A percentile compares a stretch with the other conserved stretches of the same genome.
Conservation (phyloP, 2,113 vertebrate species). For the Pelodiscus sinensis region DNA sequence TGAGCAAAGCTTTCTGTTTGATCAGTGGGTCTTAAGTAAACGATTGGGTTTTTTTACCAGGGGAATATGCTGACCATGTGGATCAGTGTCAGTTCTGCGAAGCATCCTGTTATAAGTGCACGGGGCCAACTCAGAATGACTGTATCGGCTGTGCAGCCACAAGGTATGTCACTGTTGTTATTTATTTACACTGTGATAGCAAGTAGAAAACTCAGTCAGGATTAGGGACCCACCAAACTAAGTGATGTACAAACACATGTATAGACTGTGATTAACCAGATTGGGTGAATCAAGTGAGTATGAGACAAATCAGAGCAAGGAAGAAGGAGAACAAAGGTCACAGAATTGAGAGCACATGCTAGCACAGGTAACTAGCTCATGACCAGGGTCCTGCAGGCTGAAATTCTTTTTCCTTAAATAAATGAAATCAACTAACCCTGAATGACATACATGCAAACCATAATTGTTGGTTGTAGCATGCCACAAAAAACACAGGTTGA, state of each 20-base stretch:
- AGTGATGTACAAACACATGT: neutral
- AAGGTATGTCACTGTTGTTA: constrained; percentile 76
- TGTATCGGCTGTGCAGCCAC: constrained; percentile 83
- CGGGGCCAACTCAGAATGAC: constrained; percentile 81
- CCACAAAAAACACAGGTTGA: neutral
- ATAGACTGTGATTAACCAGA: neutral
- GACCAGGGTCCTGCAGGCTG: neutral
- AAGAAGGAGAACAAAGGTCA: neutral
- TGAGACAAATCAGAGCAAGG: neutral
- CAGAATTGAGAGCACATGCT: neutral
- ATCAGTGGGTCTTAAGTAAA: constrained; percentile 25
- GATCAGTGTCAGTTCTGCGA: constrained; percentile 84
- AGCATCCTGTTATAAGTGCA: constrained; percentile 83
- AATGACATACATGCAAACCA: neutral
- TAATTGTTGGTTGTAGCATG: neutral
- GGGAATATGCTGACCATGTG: constrained; percentile 79
- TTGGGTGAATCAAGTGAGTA: neutral
- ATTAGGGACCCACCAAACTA: too few species aligned
- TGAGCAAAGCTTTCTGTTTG: rapidly evolving
- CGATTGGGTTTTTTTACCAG: constrained; percentile 71
- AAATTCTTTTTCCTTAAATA: neutral
- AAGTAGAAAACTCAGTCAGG: neutral
- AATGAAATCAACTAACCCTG: neutral
- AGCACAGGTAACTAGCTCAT: neutral
- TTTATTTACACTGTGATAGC: neutral